Conservation (phyloP, 2,113 vertebrate species). For the Zingel zingel region DNA sequence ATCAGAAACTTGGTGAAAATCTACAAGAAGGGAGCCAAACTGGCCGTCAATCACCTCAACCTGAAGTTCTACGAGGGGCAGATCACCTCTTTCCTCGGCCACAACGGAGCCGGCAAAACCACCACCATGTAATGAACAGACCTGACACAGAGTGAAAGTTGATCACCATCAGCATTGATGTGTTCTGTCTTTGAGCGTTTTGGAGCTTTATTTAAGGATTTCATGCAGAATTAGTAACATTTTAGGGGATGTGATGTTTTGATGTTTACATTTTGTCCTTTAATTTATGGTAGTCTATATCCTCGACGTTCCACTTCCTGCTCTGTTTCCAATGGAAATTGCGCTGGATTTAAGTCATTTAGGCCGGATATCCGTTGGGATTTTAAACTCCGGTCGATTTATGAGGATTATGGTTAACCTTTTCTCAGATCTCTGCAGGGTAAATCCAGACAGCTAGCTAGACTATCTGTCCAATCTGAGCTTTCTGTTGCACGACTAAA, state of each 20-base stretch:
- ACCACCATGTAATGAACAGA: slow-evolving; percentile 89
- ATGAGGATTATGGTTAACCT: too few species aligned
- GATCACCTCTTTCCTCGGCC: slow-evolving; percentile 93
- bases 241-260: neutral
- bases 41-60: slow-evolving; percentile 88
- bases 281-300: neutral
- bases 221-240: neutral
- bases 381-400: too few species aligned
- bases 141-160: neutral
- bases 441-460: too few species aligned
- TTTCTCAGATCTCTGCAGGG: too few species aligned
- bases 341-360: too few species aligned
- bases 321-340: too few species aligned
- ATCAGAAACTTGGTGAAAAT: slow-evolving; percentile 90
- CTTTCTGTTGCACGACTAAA: too few species aligned
- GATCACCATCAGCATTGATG: neutral
- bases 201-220: neutral
- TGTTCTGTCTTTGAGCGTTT: too few species aligned
- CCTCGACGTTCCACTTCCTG: too few species aligned
- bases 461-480: too few species aligned
- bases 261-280: neutral
- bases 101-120: slow-evolving; percentile 93
- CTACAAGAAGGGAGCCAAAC: slow-evolving; percentile 85
- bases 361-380: too few species aligned
- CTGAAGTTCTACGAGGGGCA: slow-evolving; percentile 92